Evolutionary conservation across 1,140 invertebrate species (phyloP).

Genomic region (Brachionus sp.): DNA sequence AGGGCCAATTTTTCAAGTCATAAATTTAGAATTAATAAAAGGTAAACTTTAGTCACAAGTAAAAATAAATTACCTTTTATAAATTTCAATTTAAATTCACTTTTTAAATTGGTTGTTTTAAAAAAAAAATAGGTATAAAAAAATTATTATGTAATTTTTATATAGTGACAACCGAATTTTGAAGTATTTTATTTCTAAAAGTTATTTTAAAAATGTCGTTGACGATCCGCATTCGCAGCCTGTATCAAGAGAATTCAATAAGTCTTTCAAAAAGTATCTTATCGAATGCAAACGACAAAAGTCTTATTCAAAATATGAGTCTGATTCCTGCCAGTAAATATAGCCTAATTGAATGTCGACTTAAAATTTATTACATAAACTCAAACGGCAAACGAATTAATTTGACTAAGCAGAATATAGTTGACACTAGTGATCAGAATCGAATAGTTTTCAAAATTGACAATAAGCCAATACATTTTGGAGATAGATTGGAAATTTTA

Average conservation of each 20-base stretch:
- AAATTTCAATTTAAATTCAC: background rate
- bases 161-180: background rate
- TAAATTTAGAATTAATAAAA: background rate
- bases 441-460: background rate
- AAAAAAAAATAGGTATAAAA: background rate
- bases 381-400: slow-evolving; percentile 24
- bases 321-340: background rate
- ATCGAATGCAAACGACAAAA: background rate
- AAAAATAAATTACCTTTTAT: background rate
- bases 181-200: background rate
- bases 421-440: background rate
- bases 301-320: background rate
- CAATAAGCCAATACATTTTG: background rate
- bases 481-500: background rate
- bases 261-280: background rate
- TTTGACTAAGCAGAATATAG: background rate
- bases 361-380: background rate
- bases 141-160: background rate
- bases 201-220: background rate
- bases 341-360: background rate
- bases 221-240: background rate
- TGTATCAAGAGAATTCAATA: background rate
- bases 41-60: background rate
- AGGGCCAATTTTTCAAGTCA: background rate
- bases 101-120: background rate